These are phyloP conservation scores for Perdix hodgsoniae DNA, from an alignment of 2,797 vertebrate species.

Conservation along the genomic window DNA sequence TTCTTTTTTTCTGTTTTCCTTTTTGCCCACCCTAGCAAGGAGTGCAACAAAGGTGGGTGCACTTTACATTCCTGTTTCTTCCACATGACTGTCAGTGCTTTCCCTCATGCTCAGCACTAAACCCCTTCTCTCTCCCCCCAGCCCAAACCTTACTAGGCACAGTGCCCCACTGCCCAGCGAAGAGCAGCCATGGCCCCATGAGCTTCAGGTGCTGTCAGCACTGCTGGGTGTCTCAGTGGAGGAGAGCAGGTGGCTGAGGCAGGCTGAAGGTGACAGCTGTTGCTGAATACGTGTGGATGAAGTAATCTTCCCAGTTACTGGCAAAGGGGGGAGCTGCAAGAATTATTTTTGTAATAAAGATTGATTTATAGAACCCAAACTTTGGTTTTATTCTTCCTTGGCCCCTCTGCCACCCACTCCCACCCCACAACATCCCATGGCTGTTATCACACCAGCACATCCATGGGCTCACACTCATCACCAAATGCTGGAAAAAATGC, in stretches of 20 bases:
- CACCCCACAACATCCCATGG: neutral
- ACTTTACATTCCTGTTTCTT: neutral
- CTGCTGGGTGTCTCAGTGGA: no score
- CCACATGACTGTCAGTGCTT: neutral
- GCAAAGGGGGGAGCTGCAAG: neutral
- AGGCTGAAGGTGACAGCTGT: neutral
- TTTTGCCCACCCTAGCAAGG: neutral
- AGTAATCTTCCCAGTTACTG: neutral
- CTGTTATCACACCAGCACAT: neutral
- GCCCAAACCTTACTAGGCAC: neutral
- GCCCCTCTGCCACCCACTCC: neutral
- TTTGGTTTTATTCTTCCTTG: neutral
- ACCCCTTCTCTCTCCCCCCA: neutral
- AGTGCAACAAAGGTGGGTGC: neutral
- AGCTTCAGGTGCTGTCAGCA: neutral
- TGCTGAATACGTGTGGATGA: neutral
- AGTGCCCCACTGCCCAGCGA: no score
- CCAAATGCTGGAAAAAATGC: neutral
- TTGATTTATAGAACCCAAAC: neutral
- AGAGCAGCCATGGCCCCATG: no score
- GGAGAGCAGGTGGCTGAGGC: neutral
- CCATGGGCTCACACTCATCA: fast-evolving
- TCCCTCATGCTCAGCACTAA: neutral
- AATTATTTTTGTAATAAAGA: neutral
- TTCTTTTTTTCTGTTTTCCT: neutral